These are phyloP conservation scores for Drosophila mojavensis DNA, from an alignment of 1,140 invertebrate species.

Conservation along the genomic window DNA sequence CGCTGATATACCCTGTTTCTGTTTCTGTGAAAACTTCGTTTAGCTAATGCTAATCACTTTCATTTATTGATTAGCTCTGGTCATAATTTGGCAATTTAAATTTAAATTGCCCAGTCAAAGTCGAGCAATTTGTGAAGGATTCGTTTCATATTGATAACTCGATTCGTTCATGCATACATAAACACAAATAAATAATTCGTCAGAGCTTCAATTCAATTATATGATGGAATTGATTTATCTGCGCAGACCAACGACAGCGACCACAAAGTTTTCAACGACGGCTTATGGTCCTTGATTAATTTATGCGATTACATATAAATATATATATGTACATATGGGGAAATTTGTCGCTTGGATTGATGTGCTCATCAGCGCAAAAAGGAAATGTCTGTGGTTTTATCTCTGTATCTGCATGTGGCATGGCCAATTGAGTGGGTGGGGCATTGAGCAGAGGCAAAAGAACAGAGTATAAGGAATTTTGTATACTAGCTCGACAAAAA, in stretches of 20 bases:
- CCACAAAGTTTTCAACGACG: constrained; percentile 53
- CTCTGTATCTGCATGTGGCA: neutral
- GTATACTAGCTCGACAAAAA: constrained; percentile 11
- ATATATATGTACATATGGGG: neutral
- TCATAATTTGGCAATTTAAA: too few relatives aligned
- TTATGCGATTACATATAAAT: constrained; percentile 41
- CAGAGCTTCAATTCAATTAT: constrained; percentile 54
- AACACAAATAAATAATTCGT: constrained; percentile 49
- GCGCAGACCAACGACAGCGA: constrained; percentile 1
- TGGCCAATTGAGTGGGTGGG: constrained; percentile 14
- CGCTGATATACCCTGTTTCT: neutral
- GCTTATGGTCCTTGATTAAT: constrained; percentile 53
- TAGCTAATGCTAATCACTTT: too few relatives aligned
- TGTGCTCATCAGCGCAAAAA: constrained; percentile 20
- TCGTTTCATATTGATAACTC: neutral
- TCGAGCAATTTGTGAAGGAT: too few relatives aligned
- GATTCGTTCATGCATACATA: constrained; percentile 8
- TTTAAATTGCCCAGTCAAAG: too few relatives aligned
- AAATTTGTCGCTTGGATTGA: constrained; percentile 41
- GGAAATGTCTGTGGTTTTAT: neutral
- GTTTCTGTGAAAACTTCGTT: neutral
- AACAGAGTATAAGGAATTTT: neutral
- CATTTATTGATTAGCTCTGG: too few relatives aligned
- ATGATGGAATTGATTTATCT: constrained; percentile 33
- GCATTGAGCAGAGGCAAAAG: too few relatives aligned